A percentile compares a stretch with the other conserved stretches of the same genome.
Conservation (phyloP, 2,888 invertebrate species). For the Napeogenes sylphis region DNA sequence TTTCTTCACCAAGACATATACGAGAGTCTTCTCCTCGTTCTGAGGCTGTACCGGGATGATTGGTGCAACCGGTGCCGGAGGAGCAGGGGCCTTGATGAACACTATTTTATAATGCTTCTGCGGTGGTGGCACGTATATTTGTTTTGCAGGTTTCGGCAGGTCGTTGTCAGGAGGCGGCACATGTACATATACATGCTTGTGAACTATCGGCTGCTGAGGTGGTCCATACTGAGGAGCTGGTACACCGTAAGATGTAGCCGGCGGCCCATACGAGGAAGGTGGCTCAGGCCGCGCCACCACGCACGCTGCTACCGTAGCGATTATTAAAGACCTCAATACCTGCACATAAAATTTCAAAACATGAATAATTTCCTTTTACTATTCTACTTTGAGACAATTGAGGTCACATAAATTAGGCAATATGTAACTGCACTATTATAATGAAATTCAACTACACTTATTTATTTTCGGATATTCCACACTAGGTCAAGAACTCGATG, state of each 20-base stretch:
- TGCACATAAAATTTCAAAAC: slow-evolving; percentile 46
- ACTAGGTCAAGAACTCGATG: slow-evolving; percentile 43
- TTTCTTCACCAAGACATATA: slow-evolving; percentile 92
- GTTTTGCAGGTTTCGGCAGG: slow-evolving; percentile 80
- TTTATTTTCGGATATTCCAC: not conserved
- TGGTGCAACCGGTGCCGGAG: slow-evolving; percentile 80
- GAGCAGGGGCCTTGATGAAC: slow-evolving; percentile 86
- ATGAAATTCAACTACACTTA: slow-evolving; percentile 2
- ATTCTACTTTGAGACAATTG: slow-evolving; percentile 6
- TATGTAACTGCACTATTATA: slow-evolving; percentile 1
- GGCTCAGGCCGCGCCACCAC: slow-evolving; percentile 76
- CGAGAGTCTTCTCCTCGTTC: slow-evolving; percentile 92
- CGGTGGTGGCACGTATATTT: slow-evolving; percentile 75
- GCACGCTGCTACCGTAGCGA: slow-evolving; percentile 63
- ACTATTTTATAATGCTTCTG: slow-evolving; percentile 92
- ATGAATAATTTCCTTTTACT: slow-evolving; percentile 21
- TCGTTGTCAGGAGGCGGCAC: slow-evolving; percentile 93
- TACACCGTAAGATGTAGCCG: slow-evolving; percentile 73
- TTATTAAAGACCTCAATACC: slow-evolving; percentile 67
- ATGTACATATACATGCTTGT: slow-evolving; percentile 94
- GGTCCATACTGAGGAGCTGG: slow-evolving; percentile 83
- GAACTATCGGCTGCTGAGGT: slow-evolving; percentile 87
- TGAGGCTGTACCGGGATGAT: slow-evolving; percentile 84
- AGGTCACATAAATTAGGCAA: not conserved
- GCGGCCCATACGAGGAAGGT: slow-evolving; percentile 78